Base-by-base conservation (phyloP, 1,140 invertebrate genomes). In the Trichoplusia ni region DNA sequence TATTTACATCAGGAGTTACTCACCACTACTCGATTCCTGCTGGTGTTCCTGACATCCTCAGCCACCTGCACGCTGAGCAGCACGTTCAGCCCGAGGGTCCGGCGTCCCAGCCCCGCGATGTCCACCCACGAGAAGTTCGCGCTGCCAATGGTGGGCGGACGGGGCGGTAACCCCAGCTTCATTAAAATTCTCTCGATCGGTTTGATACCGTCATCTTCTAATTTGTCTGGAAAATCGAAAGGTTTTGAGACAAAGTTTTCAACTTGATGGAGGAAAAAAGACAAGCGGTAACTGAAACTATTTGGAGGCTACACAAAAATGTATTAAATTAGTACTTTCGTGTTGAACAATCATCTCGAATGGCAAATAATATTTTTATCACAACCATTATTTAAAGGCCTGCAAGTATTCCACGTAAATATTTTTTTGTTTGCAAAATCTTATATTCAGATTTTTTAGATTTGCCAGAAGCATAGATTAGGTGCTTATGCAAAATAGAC, bases 31-130 rank as follows among this genome's bases (percentile, higher is more conserved):
- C 93, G 83, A 64, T 94, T 94, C 51, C 87, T 82, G 60, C 93
- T 92, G 7, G 93, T 94, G 67, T 94, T 92, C 68, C 93, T 88
- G 7, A 94, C 90, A 64, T 94, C 93, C 75, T 94, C 93, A 51
- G 92, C 92, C 2, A 94, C 92, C 73, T 93, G 93, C 64, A 94
- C 91, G 68, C 93, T 93, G 7, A 94, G 66, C 6, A 94, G 81
- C n/a, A 93, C 86, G 70, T 92, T 92, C 27, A 94, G 85, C 0
- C 93, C 93, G 11, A 94, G 74, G 27, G 84, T 64, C 38, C 93
- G 77, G n/a, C 93, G 88, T 11, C 86, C 88, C 2, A 69, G 75
- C 0, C 93, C 93, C 0, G 92, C 81, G 2, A 91, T 77, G 37
- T 73, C 78, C 35, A 92, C 81, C 85, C 93, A 84, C 27, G 92